A percentile compares a stretch with the other conserved stretches of the same genome.
These are phyloP conservation scores for Drosophila meridiana DNA, from an alignment of 2,888 invertebrate genomes.

Conservation along the genomic window DNA sequence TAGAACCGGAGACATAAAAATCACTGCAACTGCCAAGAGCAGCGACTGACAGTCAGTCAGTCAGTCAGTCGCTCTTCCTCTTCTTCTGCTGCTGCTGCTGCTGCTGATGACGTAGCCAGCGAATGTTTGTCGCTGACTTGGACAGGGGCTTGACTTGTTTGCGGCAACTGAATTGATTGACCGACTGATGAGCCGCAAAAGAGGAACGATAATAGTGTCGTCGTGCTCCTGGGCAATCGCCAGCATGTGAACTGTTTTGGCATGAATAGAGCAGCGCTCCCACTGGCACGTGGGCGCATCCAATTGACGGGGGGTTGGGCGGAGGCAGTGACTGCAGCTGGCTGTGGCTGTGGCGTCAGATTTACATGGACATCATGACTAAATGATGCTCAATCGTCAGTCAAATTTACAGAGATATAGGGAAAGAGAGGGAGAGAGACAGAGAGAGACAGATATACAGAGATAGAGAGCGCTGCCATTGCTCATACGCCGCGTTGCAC, in stretches of 20 bases:
- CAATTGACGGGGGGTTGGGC: slow-evolving; percentile 17
- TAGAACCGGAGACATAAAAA: slow-evolving; percentile 78
- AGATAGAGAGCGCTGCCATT: slow-evolving; percentile 12
- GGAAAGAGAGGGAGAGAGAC: background rate
- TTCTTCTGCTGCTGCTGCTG: background rate
- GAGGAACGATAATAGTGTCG: slow-evolving; percentile 54
- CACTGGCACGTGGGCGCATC: slow-evolving; percentile 68
- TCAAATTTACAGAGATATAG: slow-evolving; percentile 39
- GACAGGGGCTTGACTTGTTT: slow-evolving; percentile 47
- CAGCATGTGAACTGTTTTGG: slow-evolving; percentile 12
- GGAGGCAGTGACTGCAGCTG: slow-evolving; percentile 2
- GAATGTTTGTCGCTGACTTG: slow-evolving; percentile 33
- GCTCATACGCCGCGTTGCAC: slow-evolving; percentile 49
- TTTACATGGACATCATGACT: slow-evolving; percentile 51
- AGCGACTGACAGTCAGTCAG: slow-evolving; percentile 18
- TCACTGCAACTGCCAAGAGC: slow-evolving; percentile 50
- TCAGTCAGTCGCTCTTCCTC: background rate
- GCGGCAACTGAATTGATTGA: slow-evolving; percentile 67
- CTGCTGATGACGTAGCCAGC: slow-evolving; percentile 5
- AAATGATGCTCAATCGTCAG: slow-evolving; percentile 57
- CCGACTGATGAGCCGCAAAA: slow-evolving; percentile 47
- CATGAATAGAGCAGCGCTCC: slow-evolving; percentile 39
- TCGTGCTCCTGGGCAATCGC: slow-evolving; percentile 16
- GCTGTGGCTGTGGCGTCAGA: slow-evolving; percentile 43
- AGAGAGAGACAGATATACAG: background rate